Percentiles rank a stretch among this genome's conserved stretches.
Evolutionary conservation across 2,888 invertebrate genomes (phyloP).

Genomic region (Scaptomyza flava): DNA sequence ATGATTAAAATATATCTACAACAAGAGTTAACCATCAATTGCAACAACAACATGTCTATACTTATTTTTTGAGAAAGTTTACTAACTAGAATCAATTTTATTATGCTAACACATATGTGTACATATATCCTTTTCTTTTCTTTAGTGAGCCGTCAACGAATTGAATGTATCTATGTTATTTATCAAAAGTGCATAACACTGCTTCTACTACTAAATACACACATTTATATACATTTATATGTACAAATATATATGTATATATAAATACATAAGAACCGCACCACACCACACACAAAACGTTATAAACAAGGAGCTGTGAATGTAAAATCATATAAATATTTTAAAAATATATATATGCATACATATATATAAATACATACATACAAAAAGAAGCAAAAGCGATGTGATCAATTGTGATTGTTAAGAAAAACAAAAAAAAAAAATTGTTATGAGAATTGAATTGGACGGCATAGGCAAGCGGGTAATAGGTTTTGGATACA

Average conservation of each 20-base stretch:
- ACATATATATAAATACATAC: constrained; percentile 54
- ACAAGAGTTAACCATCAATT: constrained; percentile 1
- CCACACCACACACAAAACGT: constrained; percentile 63
- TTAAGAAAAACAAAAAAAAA: constrained; percentile 51
- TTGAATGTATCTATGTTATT: constrained; percentile 33
- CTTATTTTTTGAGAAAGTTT: constrained; percentile 77
- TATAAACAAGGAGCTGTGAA: constrained; percentile 85
- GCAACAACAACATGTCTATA: constrained; percentile 20
- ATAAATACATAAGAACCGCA: background rate
- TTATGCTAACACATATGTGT: constrained; percentile 38
- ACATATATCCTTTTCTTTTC: constrained; percentile 43
- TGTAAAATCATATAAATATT: constrained; percentile 79
- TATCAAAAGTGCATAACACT: constrained; percentile 32
- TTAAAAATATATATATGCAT: constrained; percentile 56
- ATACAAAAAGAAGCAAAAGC: constrained; percentile 71
- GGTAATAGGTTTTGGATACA: constrained; percentile 45
- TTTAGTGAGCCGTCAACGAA: constrained; percentile 44
- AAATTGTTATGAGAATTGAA: constrained; percentile 55
- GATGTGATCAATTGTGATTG: constrained; percentile 85
- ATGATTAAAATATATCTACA: background rate
- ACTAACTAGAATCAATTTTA: constrained; percentile 52
- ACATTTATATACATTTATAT: constrained; percentile 31
- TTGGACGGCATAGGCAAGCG: constrained; percentile 60
- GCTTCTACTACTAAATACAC: constrained; percentile 25
- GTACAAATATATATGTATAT: constrained; percentile 23